Conservation (phyloP, 2,113 vertebrate genomes). For the Nycticorax nycticorax region DNA sequence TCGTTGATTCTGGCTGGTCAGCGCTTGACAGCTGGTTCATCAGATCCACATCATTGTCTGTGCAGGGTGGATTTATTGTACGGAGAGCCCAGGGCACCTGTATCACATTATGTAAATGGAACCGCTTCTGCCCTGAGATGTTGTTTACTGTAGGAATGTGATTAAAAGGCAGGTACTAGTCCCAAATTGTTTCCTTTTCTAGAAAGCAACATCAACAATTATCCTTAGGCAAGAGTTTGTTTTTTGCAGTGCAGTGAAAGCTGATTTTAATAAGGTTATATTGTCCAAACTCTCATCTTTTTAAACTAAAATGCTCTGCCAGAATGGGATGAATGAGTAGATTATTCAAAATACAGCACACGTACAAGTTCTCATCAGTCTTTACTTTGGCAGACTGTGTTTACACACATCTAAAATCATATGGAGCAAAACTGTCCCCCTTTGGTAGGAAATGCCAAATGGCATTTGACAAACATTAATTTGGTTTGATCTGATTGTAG, state of each 20-base stretch:
- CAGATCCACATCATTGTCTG: neutral
- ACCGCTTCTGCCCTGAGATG: neutral
- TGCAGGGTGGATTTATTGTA: constrained; percentile 15
- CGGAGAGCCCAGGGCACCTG: constrained; percentile 17
- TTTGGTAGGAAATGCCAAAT: constrained; percentile 1
- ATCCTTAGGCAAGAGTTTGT: neutral
- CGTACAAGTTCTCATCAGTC: neutral
- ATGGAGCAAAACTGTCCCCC: neutral
- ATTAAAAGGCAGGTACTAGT: neutral
- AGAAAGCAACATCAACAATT: neutral
- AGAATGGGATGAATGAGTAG: neutral
- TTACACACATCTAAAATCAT: neutral
- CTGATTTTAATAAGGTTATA: neutral
- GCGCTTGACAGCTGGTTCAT: constrained; percentile 54
- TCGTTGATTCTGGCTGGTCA: constrained; percentile 11
- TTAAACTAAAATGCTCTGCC: neutral
- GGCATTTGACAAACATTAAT: neutral
- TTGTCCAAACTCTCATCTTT: neutral
- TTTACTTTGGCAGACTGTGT: constrained; percentile 4
- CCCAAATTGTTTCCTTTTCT: neutral
- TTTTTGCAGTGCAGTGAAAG: neutral
- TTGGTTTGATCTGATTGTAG: neutral
- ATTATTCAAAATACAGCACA: neutral
- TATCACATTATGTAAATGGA: constrained; percentile 17
- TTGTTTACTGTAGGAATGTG: neutral